Percentiles rank a stretch among this genome's conserved stretches.
These are phyloP conservation scores for Tenodera sinensis DNA, from an alignment of 2,888 invertebrate species.

Conservation along the genomic window DNA sequence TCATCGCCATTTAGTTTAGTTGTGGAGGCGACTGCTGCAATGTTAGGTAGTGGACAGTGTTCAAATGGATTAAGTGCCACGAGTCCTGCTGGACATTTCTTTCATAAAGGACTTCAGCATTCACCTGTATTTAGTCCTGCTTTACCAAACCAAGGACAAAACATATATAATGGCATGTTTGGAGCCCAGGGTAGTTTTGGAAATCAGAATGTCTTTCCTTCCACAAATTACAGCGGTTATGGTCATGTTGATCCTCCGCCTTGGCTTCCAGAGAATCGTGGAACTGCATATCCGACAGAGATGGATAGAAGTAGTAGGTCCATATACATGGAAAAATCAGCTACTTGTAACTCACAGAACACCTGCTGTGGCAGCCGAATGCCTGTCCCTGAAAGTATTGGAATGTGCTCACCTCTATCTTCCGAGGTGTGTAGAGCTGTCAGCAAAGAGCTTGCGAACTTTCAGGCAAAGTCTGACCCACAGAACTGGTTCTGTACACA, in stretches of 20 bases:
- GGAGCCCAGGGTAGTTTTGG: conserved; percentile 22
- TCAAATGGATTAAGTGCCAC: not conserved
- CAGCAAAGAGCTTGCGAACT: conserved; percentile 24
- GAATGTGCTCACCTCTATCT: conserved; percentile 25
- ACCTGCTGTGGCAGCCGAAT: conserved; percentile 23
- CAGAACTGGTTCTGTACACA: conserved; percentile 29
- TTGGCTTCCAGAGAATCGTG: conserved; percentile 29
- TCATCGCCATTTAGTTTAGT: conserved; percentile 3
- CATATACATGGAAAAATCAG: conserved; percentile 18
- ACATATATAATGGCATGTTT: conserved; percentile 28
- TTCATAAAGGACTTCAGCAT: conserved; percentile 25
- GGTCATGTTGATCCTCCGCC: conserved; percentile 24
- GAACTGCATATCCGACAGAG: conserved; percentile 1
- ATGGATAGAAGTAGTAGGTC: conserved; percentile 18
- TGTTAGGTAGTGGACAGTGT: conserved; percentile 4
- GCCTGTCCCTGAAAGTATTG: conserved; percentile 14
- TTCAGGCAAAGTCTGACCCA: conserved; percentile 23
- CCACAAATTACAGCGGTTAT: conserved; percentile 24
- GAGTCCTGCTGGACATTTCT: conserved; percentile 18
- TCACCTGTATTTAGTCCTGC: conserved; percentile 27
- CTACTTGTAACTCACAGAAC: conserved; percentile 6
- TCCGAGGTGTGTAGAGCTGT: conserved; percentile 20
- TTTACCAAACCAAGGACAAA: conserved; percentile 23
- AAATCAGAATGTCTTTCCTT: conserved; percentile 25
- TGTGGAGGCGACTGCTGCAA: not conserved